Base-by-base conservation (phyloP, 2,797 vertebrate species). In the Pyrrhura leucotis region DNA sequence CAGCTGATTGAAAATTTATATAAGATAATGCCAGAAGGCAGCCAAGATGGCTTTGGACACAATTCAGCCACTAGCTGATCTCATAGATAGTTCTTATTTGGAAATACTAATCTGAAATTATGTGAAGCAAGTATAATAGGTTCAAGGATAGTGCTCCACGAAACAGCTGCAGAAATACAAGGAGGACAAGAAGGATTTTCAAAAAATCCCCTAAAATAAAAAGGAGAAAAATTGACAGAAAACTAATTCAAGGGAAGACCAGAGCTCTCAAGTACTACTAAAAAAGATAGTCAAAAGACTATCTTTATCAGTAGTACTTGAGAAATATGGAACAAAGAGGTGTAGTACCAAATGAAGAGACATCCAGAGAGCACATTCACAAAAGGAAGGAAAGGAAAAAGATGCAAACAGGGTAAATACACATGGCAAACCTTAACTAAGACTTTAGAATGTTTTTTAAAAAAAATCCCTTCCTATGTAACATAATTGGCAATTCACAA, bases 1-100 rank as follows among this genome's bases (percentile, higher is more conserved):
- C 51, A 78, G 4, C 17, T 78, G 71, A 78, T 28, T 68, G 15
- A 6, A 81, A 25, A 77, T 72, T 90, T 88, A 58, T 83, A 16
- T 56, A 37, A 86, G 66, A 69, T 42, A 47, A 59, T 71, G 31
- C 42, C 78, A 78, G 74, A 89, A 91, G 40, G 47, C 26, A 87
- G 21, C 10, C 56, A 84, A 75, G 21, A 59, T 42, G 7, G 1
- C 47, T 89, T 81, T 89, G n/a, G 61, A 78, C 10, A 50, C 14
- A 67, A n/a, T 74, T 86, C n/a, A 86, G 33, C 15, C 42, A 35
- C 25, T 44, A 45, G 20, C 20, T 90, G 68, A 74, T 77, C 39
- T 67, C 61, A 69, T 1, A 45, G 10, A 29, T n/a, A 50, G 35
- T 29, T 74, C 20, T 77, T 48, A 42, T 63, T 67, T 92, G 12